These are phyloP conservation scores for Odontocerum albicorne DNA, from an alignment of 2,888 invertebrate species.

Conservation along the genomic window DNA sequence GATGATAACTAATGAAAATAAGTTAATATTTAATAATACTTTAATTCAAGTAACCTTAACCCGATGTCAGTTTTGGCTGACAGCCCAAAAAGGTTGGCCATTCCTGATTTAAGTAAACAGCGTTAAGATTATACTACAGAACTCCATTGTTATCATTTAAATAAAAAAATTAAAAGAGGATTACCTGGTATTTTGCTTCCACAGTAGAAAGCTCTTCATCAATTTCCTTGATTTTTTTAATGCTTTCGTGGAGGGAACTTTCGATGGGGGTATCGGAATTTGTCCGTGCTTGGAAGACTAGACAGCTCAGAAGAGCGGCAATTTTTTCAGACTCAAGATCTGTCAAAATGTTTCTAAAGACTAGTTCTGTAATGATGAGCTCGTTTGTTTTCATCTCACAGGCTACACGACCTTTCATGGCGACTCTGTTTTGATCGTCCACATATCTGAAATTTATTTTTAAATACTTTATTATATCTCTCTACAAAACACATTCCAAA, in stretches of 20 bases:
- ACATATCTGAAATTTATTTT: constrained; percentile 55
- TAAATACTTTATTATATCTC: too few relatives aligned
- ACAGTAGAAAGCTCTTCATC: constrained; percentile 66
- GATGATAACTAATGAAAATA: too few relatives aligned
- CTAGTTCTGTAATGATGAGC: constrained; percentile 90
- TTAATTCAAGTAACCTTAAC: too few relatives aligned
- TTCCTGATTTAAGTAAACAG: too few relatives aligned
- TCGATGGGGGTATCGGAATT: constrained; percentile 61
- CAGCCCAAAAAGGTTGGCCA: too few relatives aligned
- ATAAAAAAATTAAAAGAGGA: too few relatives aligned
- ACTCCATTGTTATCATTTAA: too few relatives aligned
- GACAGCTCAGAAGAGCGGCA: constrained; percentile 87
- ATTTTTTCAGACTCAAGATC: constrained; percentile 88
- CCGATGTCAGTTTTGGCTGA: too few relatives aligned
- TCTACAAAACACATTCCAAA: not conserved
- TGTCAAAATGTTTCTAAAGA: constrained; percentile 86
- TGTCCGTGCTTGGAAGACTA: constrained; percentile 88
- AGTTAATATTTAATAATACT: too few relatives aligned
- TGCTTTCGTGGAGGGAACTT: constrained; percentile 63
- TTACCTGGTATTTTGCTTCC: constrained; percentile 66
- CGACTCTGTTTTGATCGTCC: constrained; percentile 71
- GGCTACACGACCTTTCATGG: constrained; percentile 82
- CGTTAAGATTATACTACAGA: too few relatives aligned
- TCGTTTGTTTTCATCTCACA: constrained; percentile 88
- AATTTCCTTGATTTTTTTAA: constrained; percentile 68